Evolutionary conservation across 1,140 invertebrate genomes (phyloP).

Genomic region (Drepana arcuata): DNA sequence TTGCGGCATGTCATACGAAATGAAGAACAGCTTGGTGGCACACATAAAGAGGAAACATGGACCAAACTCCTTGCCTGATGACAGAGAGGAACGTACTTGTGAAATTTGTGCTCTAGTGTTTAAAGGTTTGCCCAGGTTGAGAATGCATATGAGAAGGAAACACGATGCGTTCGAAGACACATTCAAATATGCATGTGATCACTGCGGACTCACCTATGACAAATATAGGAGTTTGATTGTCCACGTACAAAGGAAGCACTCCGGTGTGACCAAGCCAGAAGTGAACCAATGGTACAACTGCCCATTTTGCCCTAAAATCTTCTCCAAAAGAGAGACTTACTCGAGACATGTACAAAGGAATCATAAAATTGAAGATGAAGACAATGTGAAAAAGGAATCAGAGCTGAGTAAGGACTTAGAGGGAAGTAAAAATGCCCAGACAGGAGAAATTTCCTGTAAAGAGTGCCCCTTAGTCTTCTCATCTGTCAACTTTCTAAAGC

Average conservation of each 20-base stretch:
- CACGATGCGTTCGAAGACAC: slow-evolving; percentile 51
- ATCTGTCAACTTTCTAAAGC: slow-evolving; percentile 42
- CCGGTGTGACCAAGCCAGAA: slow-evolving; percentile 19
- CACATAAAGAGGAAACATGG: slow-evolving; percentile 61
- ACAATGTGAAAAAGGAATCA: slow-evolving; percentile 8
- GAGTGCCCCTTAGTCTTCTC: slow-evolving; percentile 54
- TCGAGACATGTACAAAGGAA: slow-evolving; percentile 56
- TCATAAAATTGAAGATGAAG: slow-evolving; percentile 41
- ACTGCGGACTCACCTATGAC: slow-evolving; percentile 56
- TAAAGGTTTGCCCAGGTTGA: slow-evolving; percentile 45
- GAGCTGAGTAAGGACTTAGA: slow-evolving; percentile 19
- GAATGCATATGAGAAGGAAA: slow-evolving; percentile 61
- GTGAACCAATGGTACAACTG: slow-evolving; percentile 45
- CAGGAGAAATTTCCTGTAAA: slow-evolving; percentile 49
- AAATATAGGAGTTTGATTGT: slow-evolving; percentile 56
- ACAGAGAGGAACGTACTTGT: slow-evolving; percentile 46
- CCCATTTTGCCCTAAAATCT: slow-evolving; percentile 54
- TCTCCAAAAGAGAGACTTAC: slow-evolving; percentile 52
- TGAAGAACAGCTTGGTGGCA: slow-evolving; percentile 49
- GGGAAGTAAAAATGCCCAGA: slow-evolving; percentile 29
- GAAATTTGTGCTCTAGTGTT: slow-evolving; percentile 59
- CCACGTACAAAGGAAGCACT: slow-evolving; percentile 52
- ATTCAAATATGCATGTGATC: slow-evolving; percentile 42
- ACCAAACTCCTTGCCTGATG: slow-evolving; percentile 33
- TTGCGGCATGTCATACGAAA: slow-evolving; percentile 54